These are phyloP conservation scores for Eilema caniola DNA, from an alignment of 2,888 invertebrate species.

Conservation along the genomic window DNA sequence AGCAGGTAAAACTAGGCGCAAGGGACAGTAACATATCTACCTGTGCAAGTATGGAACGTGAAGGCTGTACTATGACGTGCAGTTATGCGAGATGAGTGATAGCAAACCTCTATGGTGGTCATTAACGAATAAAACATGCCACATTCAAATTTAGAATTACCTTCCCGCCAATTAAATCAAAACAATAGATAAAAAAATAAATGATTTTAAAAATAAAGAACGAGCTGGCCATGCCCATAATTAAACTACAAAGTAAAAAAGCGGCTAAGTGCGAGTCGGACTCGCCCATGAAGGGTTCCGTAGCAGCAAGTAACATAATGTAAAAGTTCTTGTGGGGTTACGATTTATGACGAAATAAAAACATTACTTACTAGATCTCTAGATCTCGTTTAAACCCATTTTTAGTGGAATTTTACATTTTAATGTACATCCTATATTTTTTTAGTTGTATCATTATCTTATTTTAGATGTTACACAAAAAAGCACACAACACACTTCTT, in stretches of 20 bases:
- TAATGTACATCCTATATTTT: too few species aligned
- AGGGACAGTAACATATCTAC: conserved; percentile 40
- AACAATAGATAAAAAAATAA: background rate
- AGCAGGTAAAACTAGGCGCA: conserved; percentile 44
- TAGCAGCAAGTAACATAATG: too few species aligned
- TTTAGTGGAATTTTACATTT: too few species aligned
- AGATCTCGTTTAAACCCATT: too few species aligned
- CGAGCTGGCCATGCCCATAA: background rate
- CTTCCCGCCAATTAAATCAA: conserved; percentile 2
- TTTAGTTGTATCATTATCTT: too few species aligned
- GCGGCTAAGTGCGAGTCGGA: too few species aligned
- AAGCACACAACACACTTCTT: too few species aligned
- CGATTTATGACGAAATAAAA: too few species aligned
- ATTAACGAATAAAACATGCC: conserved; percentile 14
- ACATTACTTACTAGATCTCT: too few species aligned
- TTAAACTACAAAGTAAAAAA: background rate
- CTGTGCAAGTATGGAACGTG: conserved; percentile 22
- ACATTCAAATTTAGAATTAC: conserved; percentile 9
- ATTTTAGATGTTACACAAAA: too few species aligned
- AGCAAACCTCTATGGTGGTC: conserved; percentile 17
- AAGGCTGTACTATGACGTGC: conserved; percentile 45
- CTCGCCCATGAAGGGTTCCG: too few species aligned
- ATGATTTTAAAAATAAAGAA: background rate
- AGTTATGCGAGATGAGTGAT: conserved; percentile 47
- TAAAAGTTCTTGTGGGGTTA: too few species aligned